Evolutionary conservation across 2,797 vertebrate genomes (phyloP), one percentile per base, ranked within the genome.

Genomic region (Fistularia commersonii): DNA sequence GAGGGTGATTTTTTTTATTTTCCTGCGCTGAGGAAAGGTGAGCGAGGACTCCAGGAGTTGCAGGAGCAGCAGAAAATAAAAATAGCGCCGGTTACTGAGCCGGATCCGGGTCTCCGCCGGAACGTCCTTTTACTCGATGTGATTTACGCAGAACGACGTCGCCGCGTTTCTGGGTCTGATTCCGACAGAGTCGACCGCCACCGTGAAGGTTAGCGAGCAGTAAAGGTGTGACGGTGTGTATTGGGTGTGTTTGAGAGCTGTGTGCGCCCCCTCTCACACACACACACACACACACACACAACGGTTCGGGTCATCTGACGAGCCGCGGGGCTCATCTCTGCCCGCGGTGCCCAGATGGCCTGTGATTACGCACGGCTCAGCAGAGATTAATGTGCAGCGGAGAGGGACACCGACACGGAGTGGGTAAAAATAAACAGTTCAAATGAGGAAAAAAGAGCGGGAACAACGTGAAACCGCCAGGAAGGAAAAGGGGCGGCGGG

Each of bases 271-370:
- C 23, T 2, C 23, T 2, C 23, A 23, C 6, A 38, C 34, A 8
- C 10, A 43, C 34, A 51, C 32, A 54, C 23, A 51, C 38, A 56
- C 73, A 54, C 65, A 54, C 68, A 54, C 54, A 60, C 47, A 14
- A 59, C 40, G 59, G 52, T 57, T 57, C 72, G 66, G 76, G 79
- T 80, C 84, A 80, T 77, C 65, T 77, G 82, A 89, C 32, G 69
- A 79, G 79, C 84, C 78, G 72, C 76, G 38, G 23, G 72, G 80
- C 83, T 83, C 81, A 68, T 77, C 67, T 79, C 81, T 81, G 75
- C 81, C 82, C 60, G 64, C 81, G 69, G 86, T 41, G 79, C 74
- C 84, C 88, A 90, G 88, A 88, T 90, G 87, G 87, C 76, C 79
- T 70, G 79, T 80, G 85, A 88, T 89, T 89, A 89, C 69, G 40